These are phyloP conservation scores for Verasper variegatus DNA, from an alignment of 2,113 vertebrate species.

Conservation along the genomic window DNA sequence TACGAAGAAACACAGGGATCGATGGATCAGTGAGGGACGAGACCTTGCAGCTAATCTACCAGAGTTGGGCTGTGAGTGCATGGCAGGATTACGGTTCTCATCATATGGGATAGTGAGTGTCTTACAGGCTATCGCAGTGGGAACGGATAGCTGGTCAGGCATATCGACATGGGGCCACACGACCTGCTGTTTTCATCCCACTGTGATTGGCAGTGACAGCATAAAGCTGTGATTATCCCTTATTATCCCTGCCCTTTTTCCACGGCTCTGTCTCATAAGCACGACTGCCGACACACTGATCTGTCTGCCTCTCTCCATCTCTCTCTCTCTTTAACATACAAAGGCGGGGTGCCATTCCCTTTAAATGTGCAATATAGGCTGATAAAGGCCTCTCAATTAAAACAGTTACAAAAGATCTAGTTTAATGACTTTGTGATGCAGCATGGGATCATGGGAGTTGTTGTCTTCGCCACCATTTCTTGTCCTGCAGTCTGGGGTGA, in stretches of 20 bases:
- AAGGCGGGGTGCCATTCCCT: not conserved
- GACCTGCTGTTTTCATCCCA: constrained; percentile 45
- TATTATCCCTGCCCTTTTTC: constrained; percentile 62
- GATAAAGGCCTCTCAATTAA: no score
- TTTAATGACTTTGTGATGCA: no score
- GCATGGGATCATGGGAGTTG: no score
- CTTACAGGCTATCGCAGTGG: constrained; percentile 50
- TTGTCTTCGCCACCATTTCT: no score
- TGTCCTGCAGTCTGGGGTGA: no score
- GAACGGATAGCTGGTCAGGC: constrained; percentile 50
- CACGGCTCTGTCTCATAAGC: constrained; percentile 43
- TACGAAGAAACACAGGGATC: constrained; percentile 30
- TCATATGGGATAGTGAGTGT: constrained; percentile 40
- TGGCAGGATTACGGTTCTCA: constrained; percentile 61
- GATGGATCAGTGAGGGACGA: constrained; percentile 45
- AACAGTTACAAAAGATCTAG: no score
- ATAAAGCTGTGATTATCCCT: constrained; percentile 71
- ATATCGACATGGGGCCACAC: constrained; percentile 35
- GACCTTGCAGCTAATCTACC: constrained; percentile 55
- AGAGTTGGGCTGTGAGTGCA: constrained; percentile 27
- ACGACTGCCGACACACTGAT: constrained; percentile 26
- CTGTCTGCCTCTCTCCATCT: constrained; percentile 10
- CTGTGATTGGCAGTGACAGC: constrained; percentile 60
- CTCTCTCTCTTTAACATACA: not conserved
- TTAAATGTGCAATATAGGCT: no score